A percentile compares a stretch with the other conserved stretches of the same genome.
phyloP scores from a whole-genome alignment of 2,888 invertebrate genomes.

The Clistopyga incitator region DNA sequence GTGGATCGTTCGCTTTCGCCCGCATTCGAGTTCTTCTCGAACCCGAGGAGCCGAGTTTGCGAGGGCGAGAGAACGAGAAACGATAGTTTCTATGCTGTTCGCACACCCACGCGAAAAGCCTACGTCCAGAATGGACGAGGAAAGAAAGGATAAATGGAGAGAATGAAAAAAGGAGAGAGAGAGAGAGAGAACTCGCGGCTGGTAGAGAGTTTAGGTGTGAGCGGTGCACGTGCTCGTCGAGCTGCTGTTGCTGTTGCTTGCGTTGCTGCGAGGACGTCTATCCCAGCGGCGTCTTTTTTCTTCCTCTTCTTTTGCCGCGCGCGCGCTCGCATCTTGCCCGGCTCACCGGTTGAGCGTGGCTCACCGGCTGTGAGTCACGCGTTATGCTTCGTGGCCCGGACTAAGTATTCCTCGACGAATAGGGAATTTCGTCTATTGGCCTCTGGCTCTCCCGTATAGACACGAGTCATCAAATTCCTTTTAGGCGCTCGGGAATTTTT shows the following conservation, averaged over 20 bases:
- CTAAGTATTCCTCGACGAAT: slow-evolving; percentile 50
- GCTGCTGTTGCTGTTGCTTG: slow-evolving; percentile 23
- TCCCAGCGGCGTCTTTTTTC: neutral
- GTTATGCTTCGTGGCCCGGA: slow-evolving; percentile 35
- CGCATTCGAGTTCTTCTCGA: slow-evolving; percentile 14
- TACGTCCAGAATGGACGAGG: slow-evolving; percentile 8
- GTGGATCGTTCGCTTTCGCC: neutral
- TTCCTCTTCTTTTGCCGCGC: slow-evolving; percentile 19
- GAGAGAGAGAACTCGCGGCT: neutral
- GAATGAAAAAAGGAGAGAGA: slow-evolving; percentile 2
- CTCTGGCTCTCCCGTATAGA: slow-evolving; percentile 5
- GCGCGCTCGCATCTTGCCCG: slow-evolving; percentile 2
- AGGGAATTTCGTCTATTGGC: slow-evolving; percentile 42
- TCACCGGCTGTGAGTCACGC: slow-evolving; percentile 53
- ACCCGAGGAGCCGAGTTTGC: neutral
- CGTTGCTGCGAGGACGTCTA: slow-evolving; percentile 21
- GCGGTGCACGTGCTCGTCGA: slow-evolving; percentile 41
- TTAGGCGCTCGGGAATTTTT: slow-evolving; percentile 32
- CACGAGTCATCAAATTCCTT: slow-evolving; percentile 43
- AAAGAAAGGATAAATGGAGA: slow-evolving; percentile 10
- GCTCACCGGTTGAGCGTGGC: slow-evolving; percentile 12
- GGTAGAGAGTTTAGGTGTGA: slow-evolving; percentile 38
- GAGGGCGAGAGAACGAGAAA: slow-evolving; percentile 27
- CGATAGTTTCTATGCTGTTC: slow-evolving; percentile 18
- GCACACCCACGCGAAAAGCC: slow-evolving; percentile 43